Base-by-base conservation (phyloP, 1,140 invertebrate genomes). In the Drosophila asahinai region DNA sequence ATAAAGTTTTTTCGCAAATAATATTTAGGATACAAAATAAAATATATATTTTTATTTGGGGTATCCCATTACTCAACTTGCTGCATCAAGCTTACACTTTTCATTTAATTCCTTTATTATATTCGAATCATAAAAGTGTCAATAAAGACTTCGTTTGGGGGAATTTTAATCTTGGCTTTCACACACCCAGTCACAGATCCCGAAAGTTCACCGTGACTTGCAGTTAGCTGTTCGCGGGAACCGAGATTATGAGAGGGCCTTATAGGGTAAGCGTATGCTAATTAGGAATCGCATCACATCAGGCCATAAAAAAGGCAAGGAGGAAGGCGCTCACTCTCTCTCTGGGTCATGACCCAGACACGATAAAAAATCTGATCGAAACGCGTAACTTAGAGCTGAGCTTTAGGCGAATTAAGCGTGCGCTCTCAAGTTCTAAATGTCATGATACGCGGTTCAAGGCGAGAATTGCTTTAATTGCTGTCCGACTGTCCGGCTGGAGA, bases 381-480 rank as follows among this genome's bases (percentile, higher is more conserved):
- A 61, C 15, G 47, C 15, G 11, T 51, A 27, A 66, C 45, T 49
- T 17, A 52, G 17, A 68, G 40, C 74, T 57, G 3, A 68, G 51
- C 64, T 70, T 62, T 30, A 11, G 67, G 43, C 45, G 22, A 78
- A 70, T 61, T 61, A 72, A 49, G 30, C 64, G 38, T 68, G 49
- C 40, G 67, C 63, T 62, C 65, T 49, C 47, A 15, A 48, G 86
- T 89, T 89, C 86, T 89, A 89, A 89, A 81, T 89, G 84, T 90
- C 84, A 77, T 79, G 77, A 75, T 64, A 65, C 55, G 52, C 70
- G 67, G 84, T 89, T 89, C 84, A 89, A 89, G 84, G 84, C 75
- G 45, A 89, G 76, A 59, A 84, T 68, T 74, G 55, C 48, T 80
- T 89, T 90, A 90, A 89, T 89, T 83, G 77, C 83, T 42, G 22